Evolutionary conservation across 2,113 vertebrate species (phyloP).

Genomic region (Bujurquina vittata): DNA sequence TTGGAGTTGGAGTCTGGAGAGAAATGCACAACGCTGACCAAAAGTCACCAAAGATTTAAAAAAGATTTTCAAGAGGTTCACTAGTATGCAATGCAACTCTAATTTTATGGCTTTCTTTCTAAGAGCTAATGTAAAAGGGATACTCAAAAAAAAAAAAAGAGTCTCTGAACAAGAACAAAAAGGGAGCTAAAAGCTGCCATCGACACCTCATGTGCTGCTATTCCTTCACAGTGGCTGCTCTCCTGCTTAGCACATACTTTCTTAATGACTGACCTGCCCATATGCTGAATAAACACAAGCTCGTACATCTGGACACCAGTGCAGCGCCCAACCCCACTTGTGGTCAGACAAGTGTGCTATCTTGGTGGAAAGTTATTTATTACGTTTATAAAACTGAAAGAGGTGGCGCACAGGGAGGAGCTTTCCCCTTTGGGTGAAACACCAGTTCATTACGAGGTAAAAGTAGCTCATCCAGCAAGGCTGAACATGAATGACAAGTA

Average conservation of each 20-base stretch:
- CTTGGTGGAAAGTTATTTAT: conserved; percentile 78
- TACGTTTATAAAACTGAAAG: conserved; percentile 71
- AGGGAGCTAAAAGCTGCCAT: conserved; percentile 1
- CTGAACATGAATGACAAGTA: conserved; percentile 48
- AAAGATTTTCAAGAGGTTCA: conserved; percentile 1
- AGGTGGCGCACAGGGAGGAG: conserved; percentile 66
- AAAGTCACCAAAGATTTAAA: conserved; percentile 44
- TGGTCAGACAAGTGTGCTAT: conserved; percentile 75
- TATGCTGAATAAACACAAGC: conserved; percentile 73
- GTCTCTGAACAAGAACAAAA: neutral
- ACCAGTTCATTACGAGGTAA: conserved; percentile 51
- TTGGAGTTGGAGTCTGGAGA: conserved; percentile 60
- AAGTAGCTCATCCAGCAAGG: conserved; percentile 3
- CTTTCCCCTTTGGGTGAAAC: conserved; percentile 56
- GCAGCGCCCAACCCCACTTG: conserved; percentile 61
- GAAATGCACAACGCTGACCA: conserved; percentile 50
- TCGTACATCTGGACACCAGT: conserved; percentile 76
- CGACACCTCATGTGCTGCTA: conserved; percentile 58
- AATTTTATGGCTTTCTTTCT: neutral
- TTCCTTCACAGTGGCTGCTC: conserved; percentile 59
- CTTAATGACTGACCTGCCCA: conserved; percentile 74
- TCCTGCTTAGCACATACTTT: conserved; percentile 69
- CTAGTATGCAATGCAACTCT: neutral
- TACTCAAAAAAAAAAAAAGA: neutral
- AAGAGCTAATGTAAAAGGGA: neutral